Percentiles rank a stretch among this genome's conserved stretches.
These are phyloP conservation scores for Discoglossus pictus DNA, from an alignment of 2,797 vertebrate species.

Conservation along the genomic window DNA sequence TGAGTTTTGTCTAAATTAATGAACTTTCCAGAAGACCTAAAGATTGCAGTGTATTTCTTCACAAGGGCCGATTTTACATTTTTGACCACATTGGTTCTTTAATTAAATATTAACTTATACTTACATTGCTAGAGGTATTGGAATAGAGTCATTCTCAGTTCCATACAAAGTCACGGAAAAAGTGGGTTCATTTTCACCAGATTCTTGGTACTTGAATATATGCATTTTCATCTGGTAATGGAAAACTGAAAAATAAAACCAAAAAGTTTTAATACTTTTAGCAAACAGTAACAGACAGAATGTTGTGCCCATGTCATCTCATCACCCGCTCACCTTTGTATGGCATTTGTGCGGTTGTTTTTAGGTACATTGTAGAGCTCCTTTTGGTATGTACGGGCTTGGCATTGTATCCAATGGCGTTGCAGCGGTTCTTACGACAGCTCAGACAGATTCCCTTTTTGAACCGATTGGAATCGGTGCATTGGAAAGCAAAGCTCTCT, in stretches of 20 bases:
- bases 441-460: constrained; percentile 96
- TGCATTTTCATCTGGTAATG: constrained; percentile 99
- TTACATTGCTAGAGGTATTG: constrained; percentile 82
- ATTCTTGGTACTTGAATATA: constrained; percentile 81
- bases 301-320: no score
- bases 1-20: no score
- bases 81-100: no score
- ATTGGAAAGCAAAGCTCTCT: constrained; percentile 89
- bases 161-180: constrained; percentile 84
- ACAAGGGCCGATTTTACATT: no score
- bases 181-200: constrained; percentile 74
- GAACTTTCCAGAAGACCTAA: no score
- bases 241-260: constrained; percentile 76
- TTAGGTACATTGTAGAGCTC: constrained; percentile 94
- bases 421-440: constrained; percentile 95
- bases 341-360: constrained; percentile 89
- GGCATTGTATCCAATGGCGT: constrained; percentile 87
- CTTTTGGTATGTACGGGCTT: constrained; percentile 81
- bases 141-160: constrained; percentile 73
- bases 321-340: constrained; percentile 80
- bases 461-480: constrained; percentile 85
- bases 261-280: no score
- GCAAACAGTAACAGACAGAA: no score
- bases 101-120: no score
- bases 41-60: no score